A percentile compares a stretch with the other conserved stretches of the same genome.
These are phyloP conservation scores for Acyrthosiphon pisum DNA, from an alignment of 1,140 invertebrate species.

Conservation along the genomic window DNA sequence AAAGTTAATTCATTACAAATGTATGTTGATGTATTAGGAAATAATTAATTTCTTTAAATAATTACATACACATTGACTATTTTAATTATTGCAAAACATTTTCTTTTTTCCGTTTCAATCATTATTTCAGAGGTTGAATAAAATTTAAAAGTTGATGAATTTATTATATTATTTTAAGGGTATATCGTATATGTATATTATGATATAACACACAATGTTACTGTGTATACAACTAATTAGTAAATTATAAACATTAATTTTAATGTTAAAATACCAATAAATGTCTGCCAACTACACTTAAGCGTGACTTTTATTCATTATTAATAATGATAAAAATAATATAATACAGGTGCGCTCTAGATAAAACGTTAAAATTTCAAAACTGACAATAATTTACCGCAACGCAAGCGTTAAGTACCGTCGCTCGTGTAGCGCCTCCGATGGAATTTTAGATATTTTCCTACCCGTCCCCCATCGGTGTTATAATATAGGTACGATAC, in stretches of 20 bases:
- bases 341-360: not conserved
- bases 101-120: not conserved
- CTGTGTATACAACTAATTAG: not conserved
- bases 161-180: not conserved
- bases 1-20: slow-evolving; percentile 10
- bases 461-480: not conserved
- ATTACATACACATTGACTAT: not conserved
- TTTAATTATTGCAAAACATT: not conserved
- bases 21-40: not conserved
- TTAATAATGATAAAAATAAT: not conserved
- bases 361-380: not conserved
- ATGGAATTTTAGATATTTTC: not conserved
- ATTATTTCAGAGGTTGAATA: not conserved
- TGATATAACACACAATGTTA: not conserved
- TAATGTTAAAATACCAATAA: not conserved
- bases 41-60: not conserved
- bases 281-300: not conserved
- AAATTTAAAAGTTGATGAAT: not conserved
- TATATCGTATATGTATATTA: not conserved
- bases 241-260: not conserved
- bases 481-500: not conserved
- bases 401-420: not conserved
- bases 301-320: not conserved
- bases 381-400: not conserved
- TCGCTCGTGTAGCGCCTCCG: not conserved